These are phyloP conservation scores for Ataeniobius toweri DNA, from an alignment of 2,797 vertebrate genomes.

Conservation along the genomic window DNA sequence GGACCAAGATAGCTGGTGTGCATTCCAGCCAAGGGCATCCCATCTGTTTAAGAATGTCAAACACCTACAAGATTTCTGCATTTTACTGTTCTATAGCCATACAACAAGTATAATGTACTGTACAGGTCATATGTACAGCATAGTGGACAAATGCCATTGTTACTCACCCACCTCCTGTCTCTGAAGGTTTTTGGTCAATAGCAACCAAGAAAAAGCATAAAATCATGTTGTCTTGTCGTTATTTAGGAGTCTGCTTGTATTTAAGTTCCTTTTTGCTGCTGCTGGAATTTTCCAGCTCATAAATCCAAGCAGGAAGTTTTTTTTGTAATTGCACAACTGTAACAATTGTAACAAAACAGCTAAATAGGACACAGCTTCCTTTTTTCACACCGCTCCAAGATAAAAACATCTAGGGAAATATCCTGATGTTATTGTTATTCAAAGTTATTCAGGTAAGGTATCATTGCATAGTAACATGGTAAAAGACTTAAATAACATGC, in stretches of 20 bases:
- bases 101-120: conserved; percentile 71
- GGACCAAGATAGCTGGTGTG: conserved; percentile 82
- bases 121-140: conserved; percentile 71
- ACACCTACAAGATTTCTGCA: conserved; percentile 67
- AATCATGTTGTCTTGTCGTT: conserved; percentile 64
- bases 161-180: conserved; percentile 49
- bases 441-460: not conserved
- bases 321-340: not conserved
- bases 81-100: conserved; percentile 77
- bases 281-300: not conserved
- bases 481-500: not conserved
- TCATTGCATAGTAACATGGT: not conserved
- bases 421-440: not conserved
- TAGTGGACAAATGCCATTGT: conserved; percentile 77
- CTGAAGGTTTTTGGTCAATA: conserved; percentile 85
- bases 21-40: conserved; percentile 73
- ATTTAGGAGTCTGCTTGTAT: conserved; percentile 53
- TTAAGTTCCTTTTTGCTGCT: not conserved
- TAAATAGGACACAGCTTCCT: not conserved
- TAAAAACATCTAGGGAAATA: not conserved
- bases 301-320: not conserved
- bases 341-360: not conserved
- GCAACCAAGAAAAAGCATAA: conserved; percentile 81
- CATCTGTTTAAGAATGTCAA: conserved; percentile 69
- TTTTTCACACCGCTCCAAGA: not conserved